Evolutionary conservation across 1,140 invertebrate genomes (phyloP).

Genomic region (Papilio aristodemus): DNA sequence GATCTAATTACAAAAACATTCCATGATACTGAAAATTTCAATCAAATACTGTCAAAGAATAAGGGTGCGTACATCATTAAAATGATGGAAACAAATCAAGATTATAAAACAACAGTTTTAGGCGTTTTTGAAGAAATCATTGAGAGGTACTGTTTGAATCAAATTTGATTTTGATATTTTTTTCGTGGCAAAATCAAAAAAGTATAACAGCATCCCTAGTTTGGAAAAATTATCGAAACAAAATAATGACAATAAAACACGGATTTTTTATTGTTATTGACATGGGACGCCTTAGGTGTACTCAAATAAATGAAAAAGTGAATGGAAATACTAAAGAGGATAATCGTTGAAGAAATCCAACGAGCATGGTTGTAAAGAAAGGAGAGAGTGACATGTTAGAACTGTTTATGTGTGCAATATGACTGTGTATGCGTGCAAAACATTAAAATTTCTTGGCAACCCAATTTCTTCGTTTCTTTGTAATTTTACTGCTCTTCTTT

Average conservation of each 20-base stretch:
- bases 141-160: conserved; percentile 50
- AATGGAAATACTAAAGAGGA: too few relatives aligned
- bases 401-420: too few relatives aligned
- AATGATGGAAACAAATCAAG: conserved; percentile 55
- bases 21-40: conserved; percentile 52
- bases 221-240: too few relatives aligned
- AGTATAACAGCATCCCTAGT: not conserved
- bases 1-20: conserved; percentile 57
- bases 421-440: too few relatives aligned
- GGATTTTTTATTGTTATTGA: too few relatives aligned
- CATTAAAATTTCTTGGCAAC: conserved; percentile 11
- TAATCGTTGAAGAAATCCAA: too few relatives aligned
- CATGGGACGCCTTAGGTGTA: too few relatives aligned
- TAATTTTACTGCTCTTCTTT: not conserved
- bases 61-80: conserved; percentile 61
- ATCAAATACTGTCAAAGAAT: conserved; percentile 57
- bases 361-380: too few relatives aligned
- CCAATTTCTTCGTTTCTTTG: conserved; percentile 21
- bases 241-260: not conserved
- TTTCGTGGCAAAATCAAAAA: not conserved
- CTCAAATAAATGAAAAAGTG: too few relatives aligned
- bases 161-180: not conserved
- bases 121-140: conserved; percentile 67
- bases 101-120: conserved; percentile 60
- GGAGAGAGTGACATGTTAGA: too few relatives aligned